A percentile compares a stretch with the other conserved stretches of the same genome.
Evolutionary conservation across 2,113 vertebrate genomes (phyloP).

Genomic region (Tragulus kanchil): DNA sequence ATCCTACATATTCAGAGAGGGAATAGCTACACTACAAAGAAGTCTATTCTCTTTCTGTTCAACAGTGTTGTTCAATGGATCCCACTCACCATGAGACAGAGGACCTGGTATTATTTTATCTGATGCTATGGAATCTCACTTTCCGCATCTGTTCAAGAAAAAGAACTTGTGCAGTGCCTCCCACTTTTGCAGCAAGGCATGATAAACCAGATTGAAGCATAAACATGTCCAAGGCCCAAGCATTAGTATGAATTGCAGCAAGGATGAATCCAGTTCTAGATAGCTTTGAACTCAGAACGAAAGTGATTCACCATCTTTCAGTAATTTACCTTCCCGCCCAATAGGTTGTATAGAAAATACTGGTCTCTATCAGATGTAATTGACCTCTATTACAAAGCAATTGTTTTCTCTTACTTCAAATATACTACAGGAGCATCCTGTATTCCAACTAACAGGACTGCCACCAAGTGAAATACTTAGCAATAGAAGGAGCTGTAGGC

Average conservation of each 20-base stretch:
- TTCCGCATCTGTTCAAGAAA: not conserved
- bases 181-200: too few relatives aligned
- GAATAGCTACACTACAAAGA: not conserved
- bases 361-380: not conserved
- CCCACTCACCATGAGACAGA: not conserved
- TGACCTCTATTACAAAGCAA: not conserved
- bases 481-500: not conserved
- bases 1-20: not conserved
- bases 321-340: not conserved
- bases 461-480: not conserved
- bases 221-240: not conserved
- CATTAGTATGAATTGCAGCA: not conserved
- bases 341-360: not conserved
- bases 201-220: not conserved
- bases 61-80: rapidly evolving
- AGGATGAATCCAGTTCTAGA: not conserved
- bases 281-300: not conserved
- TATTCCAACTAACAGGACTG: not conserved
- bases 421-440: not conserved
- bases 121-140: not conserved
- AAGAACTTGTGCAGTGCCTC: too few relatives aligned
- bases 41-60: not conserved
- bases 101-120: not conserved
- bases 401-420: not conserved
- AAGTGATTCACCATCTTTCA: not conserved